phyloP scores from a whole-genome alignment of 1,140 invertebrate genomes.

The Gryon sp. region DNA sequence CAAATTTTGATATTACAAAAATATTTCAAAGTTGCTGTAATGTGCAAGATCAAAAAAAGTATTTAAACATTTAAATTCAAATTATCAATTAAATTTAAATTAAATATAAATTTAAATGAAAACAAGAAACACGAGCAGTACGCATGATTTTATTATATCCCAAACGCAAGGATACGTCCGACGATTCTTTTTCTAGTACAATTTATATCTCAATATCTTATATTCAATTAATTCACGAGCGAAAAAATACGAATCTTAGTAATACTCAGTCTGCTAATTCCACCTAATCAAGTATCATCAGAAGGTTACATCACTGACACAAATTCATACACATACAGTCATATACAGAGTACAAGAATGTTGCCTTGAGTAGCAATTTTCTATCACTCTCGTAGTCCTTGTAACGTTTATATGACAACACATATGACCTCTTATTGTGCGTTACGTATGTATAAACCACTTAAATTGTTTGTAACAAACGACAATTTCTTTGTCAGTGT shows the following conservation, averaged over 20 bases:
- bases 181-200: no score
- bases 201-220: neutral
- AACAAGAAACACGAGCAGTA: no score
- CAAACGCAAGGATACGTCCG: no score
- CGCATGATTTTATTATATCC: no score
- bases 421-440: constrained; percentile 21
- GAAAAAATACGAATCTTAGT: constrained; percentile 3
- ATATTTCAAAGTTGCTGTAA: no score
- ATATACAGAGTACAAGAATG: constrained; percentile 20
- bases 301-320: constrained; percentile 33
- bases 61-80: no score
- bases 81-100: no score
- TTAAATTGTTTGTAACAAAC: constrained; percentile 18
- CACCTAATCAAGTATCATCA: constrained; percentile 23
- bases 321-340: constrained; percentile 12
- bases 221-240: neutral
- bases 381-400: constrained; percentile 43
- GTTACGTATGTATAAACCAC: neutral
- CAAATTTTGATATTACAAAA: no score
- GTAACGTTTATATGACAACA: constrained; percentile 39
- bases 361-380: constrained; percentile 41
- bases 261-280: constrained; percentile 7
- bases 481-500: constrained; percentile 1
- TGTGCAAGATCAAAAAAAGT: no score
- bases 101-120: no score